phyloP scores from a whole-genome alignment of 2,113 vertebrate species.

The Micromys minutus region DNA sequence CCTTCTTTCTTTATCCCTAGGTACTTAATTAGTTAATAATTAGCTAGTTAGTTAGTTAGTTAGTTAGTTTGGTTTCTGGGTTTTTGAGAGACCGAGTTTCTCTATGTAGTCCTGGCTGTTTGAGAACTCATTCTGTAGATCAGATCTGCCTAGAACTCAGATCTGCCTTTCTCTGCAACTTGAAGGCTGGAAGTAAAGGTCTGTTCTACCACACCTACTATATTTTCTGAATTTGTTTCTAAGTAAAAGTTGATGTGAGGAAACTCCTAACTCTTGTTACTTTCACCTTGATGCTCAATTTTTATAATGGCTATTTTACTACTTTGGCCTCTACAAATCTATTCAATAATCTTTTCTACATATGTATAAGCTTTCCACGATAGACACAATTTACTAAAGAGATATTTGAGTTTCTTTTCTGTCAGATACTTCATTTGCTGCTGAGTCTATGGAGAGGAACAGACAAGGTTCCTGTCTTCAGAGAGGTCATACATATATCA shows the following conservation, averaged over 20 bases:
- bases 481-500: neutral
- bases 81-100: neutral
- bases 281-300: neutral
- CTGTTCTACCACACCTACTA: neutral
- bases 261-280: neutral
- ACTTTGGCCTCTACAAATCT: neutral
- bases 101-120: neutral
- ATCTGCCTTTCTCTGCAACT: neutral
- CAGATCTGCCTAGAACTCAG: neutral
- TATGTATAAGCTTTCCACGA: neutral
- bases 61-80: neutral
- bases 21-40: too few relatives aligned
- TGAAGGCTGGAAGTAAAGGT: neutral
- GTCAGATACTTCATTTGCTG: neutral
- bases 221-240: conserved; percentile 50
- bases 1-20: too few relatives aligned
- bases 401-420: conserved; percentile 1
- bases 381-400: conserved; percentile 9
- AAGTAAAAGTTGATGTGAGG: conserved; percentile 55
- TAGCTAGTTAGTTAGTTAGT: too few relatives aligned
- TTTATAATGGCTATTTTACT: conserved; percentile 34
- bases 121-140: neutral
- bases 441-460: neutral
- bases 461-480: neutral
- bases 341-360: neutral